These are phyloP conservation scores for Eclectus roratus DNA, from an alignment of 2,113 vertebrate genomes.

Conservation along the genomic window DNA sequence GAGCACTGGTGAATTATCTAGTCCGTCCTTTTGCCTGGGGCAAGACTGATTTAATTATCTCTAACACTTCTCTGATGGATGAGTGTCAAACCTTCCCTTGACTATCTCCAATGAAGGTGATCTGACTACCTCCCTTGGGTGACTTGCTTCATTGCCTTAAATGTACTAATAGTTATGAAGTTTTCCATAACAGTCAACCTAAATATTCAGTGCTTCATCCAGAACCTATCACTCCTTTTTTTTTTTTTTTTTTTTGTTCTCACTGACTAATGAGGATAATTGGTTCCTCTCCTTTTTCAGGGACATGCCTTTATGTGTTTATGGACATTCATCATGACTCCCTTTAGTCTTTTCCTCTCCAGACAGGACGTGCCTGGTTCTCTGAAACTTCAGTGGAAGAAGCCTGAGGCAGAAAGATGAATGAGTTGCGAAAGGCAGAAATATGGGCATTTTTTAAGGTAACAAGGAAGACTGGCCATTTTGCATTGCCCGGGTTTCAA, in stretches of 20 bases:
- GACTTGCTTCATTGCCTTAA: slow-evolving; percentile 55
- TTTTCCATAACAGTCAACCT: slow-evolving; percentile 47
- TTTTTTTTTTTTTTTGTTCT: neutral
- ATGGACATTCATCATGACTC: slow-evolving; percentile 55
- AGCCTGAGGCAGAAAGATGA: slow-evolving; percentile 40
- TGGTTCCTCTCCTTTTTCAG: slow-evolving; percentile 55
- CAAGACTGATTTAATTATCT: slow-evolving; percentile 64
- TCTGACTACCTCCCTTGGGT: slow-evolving; percentile 55
- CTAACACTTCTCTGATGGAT: slow-evolving; percentile 57
- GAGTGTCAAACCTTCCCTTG: slow-evolving; percentile 57
- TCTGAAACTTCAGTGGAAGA: neutral
- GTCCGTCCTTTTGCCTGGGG: slow-evolving; percentile 51
- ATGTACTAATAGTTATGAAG: slow-evolving; percentile 43
- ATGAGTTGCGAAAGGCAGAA: neutral
- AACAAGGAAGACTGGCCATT: neutral
- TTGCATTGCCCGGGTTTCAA: neutral
- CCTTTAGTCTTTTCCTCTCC: slow-evolving; percentile 55
- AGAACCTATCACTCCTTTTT: neutral
- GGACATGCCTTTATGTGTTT: slow-evolving; percentile 48
- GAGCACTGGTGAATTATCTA: slow-evolving; percentile 45
- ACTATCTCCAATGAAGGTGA: slow-evolving; percentile 63
- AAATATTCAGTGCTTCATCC: slow-evolving; percentile 48
- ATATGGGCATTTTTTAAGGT: neutral
- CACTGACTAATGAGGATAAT: slow-evolving; percentile 61
- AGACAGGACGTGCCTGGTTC: slow-evolving; percentile 47